These are phyloP conservation scores for Operophtera brumata DNA, from an alignment of 2,888 invertebrate genomes.

Conservation along the genomic window DNA sequence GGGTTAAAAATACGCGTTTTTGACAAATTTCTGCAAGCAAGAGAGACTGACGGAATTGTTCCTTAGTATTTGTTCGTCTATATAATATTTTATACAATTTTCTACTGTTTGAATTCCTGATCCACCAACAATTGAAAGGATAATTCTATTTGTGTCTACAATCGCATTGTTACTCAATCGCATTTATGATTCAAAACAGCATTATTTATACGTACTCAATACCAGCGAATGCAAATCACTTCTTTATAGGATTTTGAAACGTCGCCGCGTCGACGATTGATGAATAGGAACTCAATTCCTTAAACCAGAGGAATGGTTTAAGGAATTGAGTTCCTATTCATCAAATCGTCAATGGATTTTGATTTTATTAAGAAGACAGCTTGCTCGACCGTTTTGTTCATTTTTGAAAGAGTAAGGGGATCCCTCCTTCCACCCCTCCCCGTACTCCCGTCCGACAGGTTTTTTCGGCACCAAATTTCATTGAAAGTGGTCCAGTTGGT, in stretches of 20 bases:
- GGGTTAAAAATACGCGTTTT: no score
- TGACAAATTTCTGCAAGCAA: no score
- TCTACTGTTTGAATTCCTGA: no score
- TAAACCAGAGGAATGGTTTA: neutral
- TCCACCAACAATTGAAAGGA: no score
- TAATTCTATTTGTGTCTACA: constrained; percentile 6
- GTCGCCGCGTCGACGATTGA: neutral
- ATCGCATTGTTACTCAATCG: constrained; percentile 3
- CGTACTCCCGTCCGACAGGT: no score
- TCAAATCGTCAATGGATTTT: neutral
- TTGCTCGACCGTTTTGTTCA: neutral
- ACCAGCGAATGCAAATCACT: constrained; percentile 10
- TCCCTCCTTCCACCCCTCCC: no score
- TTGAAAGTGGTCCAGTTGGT: no score
- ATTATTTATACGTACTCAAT: constrained; percentile 2
- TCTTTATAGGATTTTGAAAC: constrained; percentile 7
- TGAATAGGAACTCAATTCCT: constrained; percentile 16
- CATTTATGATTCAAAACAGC: constrained; percentile 10
- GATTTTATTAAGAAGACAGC: neutral
- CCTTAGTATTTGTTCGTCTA: no score
- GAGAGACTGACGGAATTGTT: no score
- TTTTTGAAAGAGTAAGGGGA: no score
- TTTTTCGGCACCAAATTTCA: no score
- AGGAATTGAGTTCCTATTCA: constrained; percentile 16
- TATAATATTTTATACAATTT: no score